A percentile compares a stretch with the other conserved stretches of the same genome.
Evolutionary conservation across 2,888 invertebrate genomes (phyloP).

Genomic region (Sphecodes monilicornis): DNA sequence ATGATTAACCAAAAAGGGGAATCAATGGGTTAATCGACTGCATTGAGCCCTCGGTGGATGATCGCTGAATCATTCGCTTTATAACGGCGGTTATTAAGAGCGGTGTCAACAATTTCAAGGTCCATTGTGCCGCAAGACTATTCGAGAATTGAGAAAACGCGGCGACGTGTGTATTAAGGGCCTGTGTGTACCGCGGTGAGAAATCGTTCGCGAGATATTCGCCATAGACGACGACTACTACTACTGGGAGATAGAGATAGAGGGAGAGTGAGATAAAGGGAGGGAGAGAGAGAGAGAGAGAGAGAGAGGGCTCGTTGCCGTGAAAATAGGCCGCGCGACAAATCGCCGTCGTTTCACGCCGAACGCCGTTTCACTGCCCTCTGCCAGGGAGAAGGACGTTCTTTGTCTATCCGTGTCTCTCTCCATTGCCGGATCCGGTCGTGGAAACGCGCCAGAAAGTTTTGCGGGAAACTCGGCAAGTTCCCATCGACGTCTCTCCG

Average conservation of each 20-base stretch:
- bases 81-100: constrained; percentile 74
- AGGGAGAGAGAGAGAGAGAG: too few species aligned
- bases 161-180: constrained; percentile 40
- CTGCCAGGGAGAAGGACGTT: background rate
- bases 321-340: constrained; percentile 62
- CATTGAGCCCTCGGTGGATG: background rate
- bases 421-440: background rate
- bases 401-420: background rate
- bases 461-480: constrained; percentile 17
- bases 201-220: constrained; percentile 59
- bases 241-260: background rate
- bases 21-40: constrained; percentile 20
- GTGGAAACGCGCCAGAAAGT: constrained; percentile 56
- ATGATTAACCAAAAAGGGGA: too few species aligned
- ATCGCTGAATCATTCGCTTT: constrained; percentile 32
- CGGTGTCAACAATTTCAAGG: constrained; percentile 76
- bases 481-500: constrained; percentile 12
- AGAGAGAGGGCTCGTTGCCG: background rate
- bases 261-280: too few species aligned
- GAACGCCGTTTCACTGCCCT: constrained; percentile 39
- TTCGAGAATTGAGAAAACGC: constrained; percentile 59
- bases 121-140: constrained; percentile 70
- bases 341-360: constrained; percentile 61
- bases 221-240: background rate
- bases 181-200: constrained; percentile 43